These are phyloP conservation scores for Drosophila sproati DNA, from an alignment of 1,140 invertebrate species.

Conservation along the genomic window DNA sequence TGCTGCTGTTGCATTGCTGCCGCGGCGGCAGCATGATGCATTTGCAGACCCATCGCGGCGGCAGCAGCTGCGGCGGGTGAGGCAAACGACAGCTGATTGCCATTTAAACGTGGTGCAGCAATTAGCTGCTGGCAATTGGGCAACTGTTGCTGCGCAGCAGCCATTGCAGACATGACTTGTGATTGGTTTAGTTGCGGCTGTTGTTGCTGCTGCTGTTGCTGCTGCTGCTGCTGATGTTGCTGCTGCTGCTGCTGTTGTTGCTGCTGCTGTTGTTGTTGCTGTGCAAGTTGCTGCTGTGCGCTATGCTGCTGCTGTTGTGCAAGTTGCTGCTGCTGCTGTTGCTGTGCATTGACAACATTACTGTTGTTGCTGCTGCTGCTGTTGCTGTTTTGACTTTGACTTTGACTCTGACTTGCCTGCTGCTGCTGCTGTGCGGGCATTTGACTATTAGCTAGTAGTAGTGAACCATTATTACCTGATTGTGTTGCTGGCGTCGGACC, in stretches of 20 bases:
- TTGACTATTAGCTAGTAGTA: conserved; percentile 84
- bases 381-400: conserved; percentile 54
- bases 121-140: conserved; percentile 79
- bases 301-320: conserved; percentile 40
- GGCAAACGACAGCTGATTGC: conserved; percentile 78
- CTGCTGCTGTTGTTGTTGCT: conserved; percentile 27
- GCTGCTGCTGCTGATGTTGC: conserved; percentile 32
- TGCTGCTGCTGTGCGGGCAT: conserved; percentile 66
- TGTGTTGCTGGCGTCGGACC: conserved; percentile 85
- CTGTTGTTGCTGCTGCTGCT: conserved; percentile 40
- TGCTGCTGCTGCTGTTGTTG: conserved; percentile 49
- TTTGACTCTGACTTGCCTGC: conserved; percentile 25
- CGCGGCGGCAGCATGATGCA: conserved; percentile 82
- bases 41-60: conserved; percentile 81
- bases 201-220: conserved; percentile 15
- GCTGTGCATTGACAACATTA: conserved; percentile 49
- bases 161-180: conserved; percentile 53
- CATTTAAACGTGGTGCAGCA: conserved; percentile 77
- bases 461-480: conserved; percentile 86
- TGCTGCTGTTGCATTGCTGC: conserved; percentile 79
- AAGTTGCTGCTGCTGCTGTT: conserved; percentile 47
- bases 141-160: conserved; percentile 56
- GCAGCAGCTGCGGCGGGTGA: conserved; percentile 82
- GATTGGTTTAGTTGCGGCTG: conserved; percentile 25
- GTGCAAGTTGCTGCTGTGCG: conserved; percentile 40